Percentiles rank a stretch among this genome's conserved stretches.
Conservation (phyloP, 1,140 invertebrate species). For the Drosophila nasuta region DNA sequence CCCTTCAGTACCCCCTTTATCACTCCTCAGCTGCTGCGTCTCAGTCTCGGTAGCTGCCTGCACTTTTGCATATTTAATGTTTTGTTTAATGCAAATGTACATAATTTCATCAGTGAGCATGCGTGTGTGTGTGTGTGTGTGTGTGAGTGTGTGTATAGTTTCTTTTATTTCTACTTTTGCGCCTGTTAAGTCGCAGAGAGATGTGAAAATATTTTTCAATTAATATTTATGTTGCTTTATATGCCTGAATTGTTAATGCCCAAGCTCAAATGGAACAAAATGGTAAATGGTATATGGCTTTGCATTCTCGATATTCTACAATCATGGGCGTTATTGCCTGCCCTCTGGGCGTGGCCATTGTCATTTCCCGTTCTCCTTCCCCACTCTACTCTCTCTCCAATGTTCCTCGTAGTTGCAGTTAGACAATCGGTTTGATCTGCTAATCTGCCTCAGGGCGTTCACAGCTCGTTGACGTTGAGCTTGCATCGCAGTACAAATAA, state of each 20-base stretch:
- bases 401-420: slow-evolving; percentile 4
- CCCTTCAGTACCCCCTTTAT: not conserved
- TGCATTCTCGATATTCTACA: not conserved
- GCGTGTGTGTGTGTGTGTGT: slow-evolving; percentile 16
- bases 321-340: slow-evolving; percentile 18
- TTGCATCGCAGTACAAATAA: not conserved
- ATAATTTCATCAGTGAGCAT: slow-evolving; percentile 75
- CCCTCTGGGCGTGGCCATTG: slow-evolving; percentile 16
- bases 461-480: not conserved
- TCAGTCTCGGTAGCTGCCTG: slow-evolving; percentile 34
- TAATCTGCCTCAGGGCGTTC: not conserved
- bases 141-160: slow-evolving; percentile 42
- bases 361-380: not conserved
- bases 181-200: slow-evolving; percentile 55
- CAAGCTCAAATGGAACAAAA: slow-evolving; percentile 19
- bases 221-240: slow-evolving; percentile 82
- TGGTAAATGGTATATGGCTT: slow-evolving; percentile 16
- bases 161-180: slow-evolving; percentile 52
- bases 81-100: slow-evolving; percentile 83
- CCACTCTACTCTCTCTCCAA: too few species aligned
- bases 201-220: slow-evolving; percentile 81
- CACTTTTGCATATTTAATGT: slow-evolving; percentile 83
- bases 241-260: slow-evolving; percentile 72
- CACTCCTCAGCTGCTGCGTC: not conserved
- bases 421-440: slow-evolving; percentile 28